Base-by-base conservation (phyloP, 2,113 vertebrate species). In the Etia nguti region DNA sequence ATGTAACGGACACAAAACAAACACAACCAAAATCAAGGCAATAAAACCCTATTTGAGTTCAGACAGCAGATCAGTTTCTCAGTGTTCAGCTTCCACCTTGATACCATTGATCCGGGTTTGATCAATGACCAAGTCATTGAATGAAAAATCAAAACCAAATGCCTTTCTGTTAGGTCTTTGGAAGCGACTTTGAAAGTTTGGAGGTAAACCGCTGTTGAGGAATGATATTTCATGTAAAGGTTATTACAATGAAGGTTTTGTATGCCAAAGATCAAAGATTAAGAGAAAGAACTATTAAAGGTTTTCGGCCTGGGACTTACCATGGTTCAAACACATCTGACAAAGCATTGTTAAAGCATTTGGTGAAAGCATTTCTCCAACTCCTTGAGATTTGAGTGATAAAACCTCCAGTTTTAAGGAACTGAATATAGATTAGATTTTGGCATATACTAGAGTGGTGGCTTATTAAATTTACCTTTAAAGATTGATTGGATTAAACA, bases 71-170 rank as follows among this genome's bases (percentile, higher is more conserved):
- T 79, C 75, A 34, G 18, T 36, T 13, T 54, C 18, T 29, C 4
- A 2, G 80, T 24, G 31, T 84, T 87, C 79, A 62, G 77, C 29
- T 22, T 84, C 56, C 80, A 11, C 65, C 82, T 80, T 65, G 90
- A 88, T 84, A 81, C 36, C 13, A 75, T 50, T 7, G 16, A 29
- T 88, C 12, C 31, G 79, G 85, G 85, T 86, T 88, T 80, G 34
- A 84, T 81, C 75, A 6, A 6, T 36, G 26, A 77, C 82, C 80
- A 86, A 79, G 79, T 41, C 68, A 60, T 26, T 79, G 79, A 57
- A 75, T 86, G 31, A 54, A 50, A 90, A 90, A 92, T 84, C 52
- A 70, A 62, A 88, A 92, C 80, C 90, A 90, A 24, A 83, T 91
- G 93, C 20, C 43, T 77, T 18, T 29, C n/a, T 6, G 77, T 77